Evolutionary conservation across 2,797 vertebrate genomes (phyloP).

Genomic region (Tapirus indicus): DNA sequence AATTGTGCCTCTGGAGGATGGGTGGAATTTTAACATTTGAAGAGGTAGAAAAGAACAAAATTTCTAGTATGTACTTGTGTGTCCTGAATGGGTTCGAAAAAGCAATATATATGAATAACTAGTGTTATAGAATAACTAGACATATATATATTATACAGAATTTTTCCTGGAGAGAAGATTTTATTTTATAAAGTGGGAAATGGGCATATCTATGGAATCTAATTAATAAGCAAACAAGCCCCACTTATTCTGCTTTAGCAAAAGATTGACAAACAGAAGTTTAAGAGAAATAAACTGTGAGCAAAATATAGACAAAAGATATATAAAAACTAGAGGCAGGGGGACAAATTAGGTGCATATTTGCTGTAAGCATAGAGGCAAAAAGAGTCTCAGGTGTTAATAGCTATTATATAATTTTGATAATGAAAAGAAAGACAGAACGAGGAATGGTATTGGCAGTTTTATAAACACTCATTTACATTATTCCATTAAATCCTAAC

Average conservation of each 20-base stretch:
- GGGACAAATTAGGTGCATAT: neutral
- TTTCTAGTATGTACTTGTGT: neutral
- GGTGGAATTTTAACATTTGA: neutral
- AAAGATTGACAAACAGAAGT: neutral
- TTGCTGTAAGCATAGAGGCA: neutral
- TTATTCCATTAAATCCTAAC: neutral
- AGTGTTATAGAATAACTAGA: too few species aligned
- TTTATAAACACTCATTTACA: neutral
- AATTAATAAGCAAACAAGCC: neutral
- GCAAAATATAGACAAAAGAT: neutral
- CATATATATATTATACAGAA: neutral
- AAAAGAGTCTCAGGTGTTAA: neutral
- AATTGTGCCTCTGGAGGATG: neutral
- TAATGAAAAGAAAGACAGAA: neutral
- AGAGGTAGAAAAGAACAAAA: neutral
- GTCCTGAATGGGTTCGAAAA: neutral
- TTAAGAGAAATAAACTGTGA: neutral
- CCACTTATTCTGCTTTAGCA: neutral
- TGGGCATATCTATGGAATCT: neutral
- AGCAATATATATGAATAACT: neutral
- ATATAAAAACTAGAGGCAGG: neutral
- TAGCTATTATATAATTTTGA: neutral
- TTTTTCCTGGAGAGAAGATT: neutral
- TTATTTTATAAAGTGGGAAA: constrained; percentile 21
- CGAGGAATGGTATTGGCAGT: neutral